phyloP scores from a whole-genome alignment of 1,140 invertebrate genomes.

The Neodiprion fabricii region DNA sequence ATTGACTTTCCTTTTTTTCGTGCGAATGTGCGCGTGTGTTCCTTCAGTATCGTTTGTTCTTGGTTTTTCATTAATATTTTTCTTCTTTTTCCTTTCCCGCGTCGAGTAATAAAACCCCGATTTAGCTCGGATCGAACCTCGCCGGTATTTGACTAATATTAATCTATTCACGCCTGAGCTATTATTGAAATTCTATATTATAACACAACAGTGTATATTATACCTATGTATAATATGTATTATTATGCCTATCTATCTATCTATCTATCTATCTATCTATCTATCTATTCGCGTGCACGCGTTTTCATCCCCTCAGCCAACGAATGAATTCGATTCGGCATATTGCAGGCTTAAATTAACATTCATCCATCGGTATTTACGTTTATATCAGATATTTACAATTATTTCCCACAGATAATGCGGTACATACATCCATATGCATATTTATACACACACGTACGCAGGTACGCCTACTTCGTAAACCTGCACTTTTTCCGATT shows the following conservation, averaged over 20 bases:
- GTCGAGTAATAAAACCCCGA: conserved; percentile 11
- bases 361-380: too few species aligned
- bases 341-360: too few species aligned
- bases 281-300: not conserved
- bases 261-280: not conserved
- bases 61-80: conserved; percentile 10
- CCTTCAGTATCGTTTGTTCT: not conserved
- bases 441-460: too few species aligned
- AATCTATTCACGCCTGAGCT: not conserved
- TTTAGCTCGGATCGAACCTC: not conserved
- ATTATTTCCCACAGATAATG: too few species aligned
- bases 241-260: not conserved
- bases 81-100: not conserved
- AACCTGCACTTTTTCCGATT: too few species aligned
- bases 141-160: not conserved
- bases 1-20: conserved; percentile 33
- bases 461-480: too few species aligned
- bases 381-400: too few species aligned
- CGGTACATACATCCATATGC: too few species aligned
- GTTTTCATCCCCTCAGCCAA: not conserved
- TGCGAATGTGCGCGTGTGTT: conserved; percentile 14
- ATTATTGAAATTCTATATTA: not conserved
- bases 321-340: too few species aligned
- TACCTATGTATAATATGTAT: not conserved
- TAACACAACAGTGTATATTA: not conserved